These are phyloP conservation scores for Sakesphorus luctuosus DNA, from an alignment of 2,113 vertebrate species.

Conservation along the genomic window DNA sequence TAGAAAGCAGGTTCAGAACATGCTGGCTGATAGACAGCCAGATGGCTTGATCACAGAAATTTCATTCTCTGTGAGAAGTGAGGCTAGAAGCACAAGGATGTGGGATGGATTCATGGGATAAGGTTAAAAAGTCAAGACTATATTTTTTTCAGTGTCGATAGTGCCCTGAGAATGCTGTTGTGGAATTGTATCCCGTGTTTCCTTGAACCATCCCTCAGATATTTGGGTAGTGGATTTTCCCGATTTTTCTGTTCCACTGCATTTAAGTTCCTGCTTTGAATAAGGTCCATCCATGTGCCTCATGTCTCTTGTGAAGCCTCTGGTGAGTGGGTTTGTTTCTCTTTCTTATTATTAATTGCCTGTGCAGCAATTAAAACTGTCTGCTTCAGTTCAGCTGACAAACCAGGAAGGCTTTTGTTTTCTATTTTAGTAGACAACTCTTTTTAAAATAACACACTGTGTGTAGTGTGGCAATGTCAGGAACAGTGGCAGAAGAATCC, in stretches of 20 bases:
- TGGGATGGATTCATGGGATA: slow-evolving; percentile 5
- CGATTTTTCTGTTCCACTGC: background rate
- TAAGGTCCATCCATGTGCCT: background rate
- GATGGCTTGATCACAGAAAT: slow-evolving; percentile 49
- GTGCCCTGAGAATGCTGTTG: background rate
- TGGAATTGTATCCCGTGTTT: background rate
- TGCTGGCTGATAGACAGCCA: slow-evolving; percentile 50
- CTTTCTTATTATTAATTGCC: background rate
- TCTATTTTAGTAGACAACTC: background rate
- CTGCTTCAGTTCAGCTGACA: slow-evolving; percentile 3
- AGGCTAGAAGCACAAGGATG: slow-evolving; percentile 30
- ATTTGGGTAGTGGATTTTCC: background rate
- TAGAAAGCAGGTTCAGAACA: slow-evolving; percentile 51
- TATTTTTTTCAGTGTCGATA: background rate
- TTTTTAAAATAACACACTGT: background rate
- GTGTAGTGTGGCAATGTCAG: background rate
- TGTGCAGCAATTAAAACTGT: background rate
- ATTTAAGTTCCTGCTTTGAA: background rate
- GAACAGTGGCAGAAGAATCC: background rate
- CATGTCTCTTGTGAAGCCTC: background rate
- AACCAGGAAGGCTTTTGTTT: slow-evolving; percentile 9
- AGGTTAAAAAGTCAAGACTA: slow-evolving; percentile 27
- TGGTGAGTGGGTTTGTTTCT: accelerated
- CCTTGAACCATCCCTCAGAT: background rate
- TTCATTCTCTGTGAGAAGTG: slow-evolving; percentile 46